A percentile compares a stretch with the other conserved stretches of the same genome.
phyloP scores from a whole-genome alignment of 2,797 vertebrate genomes.

The Paedocypris micromegethes region DNA sequence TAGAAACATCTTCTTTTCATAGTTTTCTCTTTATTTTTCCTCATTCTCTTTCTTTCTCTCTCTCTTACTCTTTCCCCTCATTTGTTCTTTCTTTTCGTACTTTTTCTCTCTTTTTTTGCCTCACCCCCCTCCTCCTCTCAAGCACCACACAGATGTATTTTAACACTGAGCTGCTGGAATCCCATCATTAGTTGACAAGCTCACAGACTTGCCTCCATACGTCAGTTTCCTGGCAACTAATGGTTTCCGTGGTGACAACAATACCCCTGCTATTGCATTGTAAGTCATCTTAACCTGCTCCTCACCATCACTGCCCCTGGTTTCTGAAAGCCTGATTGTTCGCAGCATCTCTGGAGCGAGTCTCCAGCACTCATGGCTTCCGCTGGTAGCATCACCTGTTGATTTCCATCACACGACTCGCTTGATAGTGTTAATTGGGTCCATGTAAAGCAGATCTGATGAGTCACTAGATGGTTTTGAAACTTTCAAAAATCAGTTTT shows the following conservation, averaged over 20 bases:
- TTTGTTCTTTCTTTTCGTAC: no score
- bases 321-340: conserved; percentile 11
- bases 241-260: conserved; percentile 83
- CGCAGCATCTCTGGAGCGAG: no score
- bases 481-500: neutral
- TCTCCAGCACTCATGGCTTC: conserved; percentile 1
- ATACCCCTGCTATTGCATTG: conserved; percentile 73
- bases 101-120: neutral
- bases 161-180: conserved; percentile 65
- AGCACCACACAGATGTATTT: conserved; percentile 53
- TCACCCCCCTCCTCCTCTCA: conserved; percentile 13
- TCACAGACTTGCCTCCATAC: conserved; percentile 69
- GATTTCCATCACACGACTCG: conserved; percentile 9
- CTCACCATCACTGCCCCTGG: conserved; percentile 27
- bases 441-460: conserved; percentile 31
- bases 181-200: conserved; percentile 80
- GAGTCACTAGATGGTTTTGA: conserved; percentile 39
- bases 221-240: conserved; percentile 87
- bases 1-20: no score
- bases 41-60: no score
- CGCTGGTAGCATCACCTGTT: conserved; percentile 32
- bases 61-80: no score
- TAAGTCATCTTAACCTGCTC: conserved; percentile 50
- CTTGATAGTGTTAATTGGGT: conserved; percentile 31
- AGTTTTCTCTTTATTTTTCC: no score